A percentile compares a stretch with the other conserved stretches of the same genome.
phyloP scores from a whole-genome alignment of 2,113 vertebrate species.

The Stomatorhinus ivindoensis region DNA sequence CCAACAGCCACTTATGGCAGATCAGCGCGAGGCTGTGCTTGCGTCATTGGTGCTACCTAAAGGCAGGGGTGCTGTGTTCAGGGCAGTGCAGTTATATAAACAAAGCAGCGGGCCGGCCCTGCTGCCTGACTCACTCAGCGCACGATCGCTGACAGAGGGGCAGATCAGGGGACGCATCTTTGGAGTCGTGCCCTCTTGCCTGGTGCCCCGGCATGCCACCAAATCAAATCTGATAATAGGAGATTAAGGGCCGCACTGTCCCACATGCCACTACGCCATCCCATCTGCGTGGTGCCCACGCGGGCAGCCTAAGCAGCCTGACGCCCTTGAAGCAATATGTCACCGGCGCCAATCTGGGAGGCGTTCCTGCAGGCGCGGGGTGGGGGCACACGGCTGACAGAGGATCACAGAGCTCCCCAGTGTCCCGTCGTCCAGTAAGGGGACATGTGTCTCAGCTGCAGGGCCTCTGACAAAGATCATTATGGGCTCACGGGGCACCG shows the following conservation, averaged over 20 bases:
- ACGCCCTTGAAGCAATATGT: constrained; percentile 23
- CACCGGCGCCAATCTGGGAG: constrained; percentile 19
- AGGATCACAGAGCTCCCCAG: not conserved
- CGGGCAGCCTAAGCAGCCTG: constrained; percentile 15
- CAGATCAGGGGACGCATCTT: constrained; percentile 18
- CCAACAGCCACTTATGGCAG: not conserved
- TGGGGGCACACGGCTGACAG: not conserved
- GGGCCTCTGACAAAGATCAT: not conserved
- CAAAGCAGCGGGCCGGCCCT: constrained; percentile 19
- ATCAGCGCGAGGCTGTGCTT: not conserved
- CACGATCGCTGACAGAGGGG: not conserved
- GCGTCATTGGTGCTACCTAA: constrained; percentile 23
- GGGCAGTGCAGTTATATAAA: constrained; percentile 30
- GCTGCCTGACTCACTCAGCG: not conserved
- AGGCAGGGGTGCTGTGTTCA: constrained; percentile 15
- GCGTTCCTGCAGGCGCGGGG: not conserved
- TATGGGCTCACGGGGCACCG: not conserved
- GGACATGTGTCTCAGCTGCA: not conserved
- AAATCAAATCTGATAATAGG: constrained; percentile 37
- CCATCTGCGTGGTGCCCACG: constrained; percentile 20
- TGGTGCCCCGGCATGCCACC: constrained; percentile 15
- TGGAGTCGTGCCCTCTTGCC: constrained; percentile 18
- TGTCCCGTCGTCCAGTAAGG: not conserved
- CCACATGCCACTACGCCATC: constrained; percentile 25
- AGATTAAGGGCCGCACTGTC: constrained; percentile 31